Evolutionary conservation across 2,888 invertebrate genomes (phyloP).

Genomic region (Chrysotoxum bicinctum): DNA sequence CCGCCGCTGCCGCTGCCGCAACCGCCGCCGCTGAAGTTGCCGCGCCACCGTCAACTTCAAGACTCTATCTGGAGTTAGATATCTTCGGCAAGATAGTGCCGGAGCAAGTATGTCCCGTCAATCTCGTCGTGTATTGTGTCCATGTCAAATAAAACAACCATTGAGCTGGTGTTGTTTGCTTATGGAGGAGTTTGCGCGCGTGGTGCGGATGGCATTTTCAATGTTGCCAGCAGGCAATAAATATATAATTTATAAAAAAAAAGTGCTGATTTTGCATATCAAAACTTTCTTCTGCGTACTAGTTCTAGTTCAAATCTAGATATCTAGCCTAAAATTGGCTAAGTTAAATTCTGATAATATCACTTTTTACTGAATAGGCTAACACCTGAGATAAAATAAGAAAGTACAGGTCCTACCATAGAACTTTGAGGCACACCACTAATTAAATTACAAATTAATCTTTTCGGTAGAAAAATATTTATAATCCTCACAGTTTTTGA

Average conservation of each 20-base stretch:
- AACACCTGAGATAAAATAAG: not conserved
- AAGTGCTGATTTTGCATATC: too few relatives aligned
- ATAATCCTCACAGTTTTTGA: too few relatives aligned
- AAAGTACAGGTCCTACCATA: not conserved
- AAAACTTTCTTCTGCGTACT: too few relatives aligned
- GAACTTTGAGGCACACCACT: not conserved
- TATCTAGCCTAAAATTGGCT: too few relatives aligned
- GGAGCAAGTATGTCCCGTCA: slow-evolving; percentile 72
- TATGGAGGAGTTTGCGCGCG: slow-evolving; percentile 22
- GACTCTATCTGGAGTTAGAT: slow-evolving; percentile 68
- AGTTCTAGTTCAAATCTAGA: too few relatives aligned
- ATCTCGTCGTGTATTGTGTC: slow-evolving; percentile 71
- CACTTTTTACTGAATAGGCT: not conserved
- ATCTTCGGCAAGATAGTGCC: slow-evolving; percentile 64
- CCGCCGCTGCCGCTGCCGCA: not conserved
- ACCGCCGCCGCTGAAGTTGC: not conserved
- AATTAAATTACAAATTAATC: not conserved
- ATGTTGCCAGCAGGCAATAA: slow-evolving; percentile 20
- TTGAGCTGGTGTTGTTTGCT: slow-evolving; percentile 54
- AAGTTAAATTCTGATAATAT: too few relatives aligned
- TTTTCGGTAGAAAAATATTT: too few relatives aligned
- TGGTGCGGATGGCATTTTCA: slow-evolving; percentile 7
- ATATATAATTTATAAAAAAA: too few relatives aligned
- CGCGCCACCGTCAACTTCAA: slow-evolving; percentile 8
- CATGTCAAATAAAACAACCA: slow-evolving; percentile 67